phyloP scores from a whole-genome alignment of 1,140 invertebrate species.

The Lepidurus apus region DNA sequence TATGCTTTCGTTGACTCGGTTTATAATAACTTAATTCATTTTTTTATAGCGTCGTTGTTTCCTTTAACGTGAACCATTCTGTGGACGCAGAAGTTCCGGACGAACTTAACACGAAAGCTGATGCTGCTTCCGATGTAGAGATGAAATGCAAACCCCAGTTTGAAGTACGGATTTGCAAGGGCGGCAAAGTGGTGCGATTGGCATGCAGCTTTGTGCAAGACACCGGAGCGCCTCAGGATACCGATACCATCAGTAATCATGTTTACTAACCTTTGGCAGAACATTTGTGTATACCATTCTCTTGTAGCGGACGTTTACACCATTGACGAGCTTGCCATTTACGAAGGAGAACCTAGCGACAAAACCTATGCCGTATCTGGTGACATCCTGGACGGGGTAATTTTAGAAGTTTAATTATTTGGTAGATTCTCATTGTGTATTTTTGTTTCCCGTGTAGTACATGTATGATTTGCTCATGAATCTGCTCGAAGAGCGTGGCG shows the following conservation, averaged over 20 bases:
- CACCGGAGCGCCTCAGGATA: constrained; percentile 36
- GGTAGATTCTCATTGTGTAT: neutral
- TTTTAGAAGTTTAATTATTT: neutral
- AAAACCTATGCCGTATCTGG: constrained; percentile 78
- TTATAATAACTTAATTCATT: constrained; percentile 26
- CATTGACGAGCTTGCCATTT: constrained; percentile 80
- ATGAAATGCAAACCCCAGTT: constrained; percentile 83
- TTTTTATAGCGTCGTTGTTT: constrained; percentile 60
- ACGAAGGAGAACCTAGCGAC: constrained; percentile 74
- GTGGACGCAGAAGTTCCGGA: constrained; percentile 67
- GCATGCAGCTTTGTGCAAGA: constrained; percentile 70
- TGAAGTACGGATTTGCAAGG: constrained; percentile 69
- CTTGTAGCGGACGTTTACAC: constrained; percentile 55
- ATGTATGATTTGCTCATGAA: constrained; percentile 92
- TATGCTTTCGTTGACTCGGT: neutral
- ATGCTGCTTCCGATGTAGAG: constrained; percentile 59
- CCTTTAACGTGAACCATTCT: constrained; percentile 83
- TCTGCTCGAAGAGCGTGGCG: constrained; percentile 83
- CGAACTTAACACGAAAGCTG: constrained; percentile 52
- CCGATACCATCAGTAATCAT: constrained; percentile 20
- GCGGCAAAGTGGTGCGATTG: constrained; percentile 69
- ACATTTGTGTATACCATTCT: neutral
- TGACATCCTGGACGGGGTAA: constrained; percentile 81
- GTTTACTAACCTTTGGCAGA: neutral
- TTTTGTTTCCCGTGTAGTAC: constrained; percentile 59